Base-by-base conservation (phyloP, 2,888 invertebrate species). In the Ennomos quercinarius region DNA sequence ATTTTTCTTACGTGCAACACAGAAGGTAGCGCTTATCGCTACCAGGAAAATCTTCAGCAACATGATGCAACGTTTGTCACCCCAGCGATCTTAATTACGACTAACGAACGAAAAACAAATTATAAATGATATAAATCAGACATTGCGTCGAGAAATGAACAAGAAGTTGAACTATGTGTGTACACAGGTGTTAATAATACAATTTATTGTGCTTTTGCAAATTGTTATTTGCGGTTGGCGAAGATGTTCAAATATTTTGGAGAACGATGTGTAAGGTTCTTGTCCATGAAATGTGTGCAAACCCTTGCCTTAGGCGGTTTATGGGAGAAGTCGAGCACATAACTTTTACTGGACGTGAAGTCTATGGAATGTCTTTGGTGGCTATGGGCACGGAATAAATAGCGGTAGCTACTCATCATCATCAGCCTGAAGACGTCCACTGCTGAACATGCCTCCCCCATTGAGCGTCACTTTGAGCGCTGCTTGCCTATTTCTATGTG, bases 1-100 rank as follows among this genome's bases (percentile, higher is more conserved):
- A 27, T 37, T 47, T 55, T 52, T 47, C 53, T 27, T 10, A 40
- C 38, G 8, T 8, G 59, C 57, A 9, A 41, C 39, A 49, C 60
- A 57, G n/a, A 51, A 6, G 1, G 50, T 34, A 10, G 41, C 48
- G 43, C 47, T 34, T 2, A 37, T 10, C 10, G 44, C 42, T 6
- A 59, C 9, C 3, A 57, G 2, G 8, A 13, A n/a, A 0, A 57
- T 1, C 27, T 55, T 59, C 36, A 55, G 12, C 36, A 42, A 10
- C 42, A 12, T 42, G 9, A 9, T 44, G 8, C 44, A 34, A 39
- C 44, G 45, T 40, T 37, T 12, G 11, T 6, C 37, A 1, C 8
- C 10, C n/a, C 8, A 10, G 38, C 10, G 36, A 11, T 37, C 5
- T 44, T 40, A 45, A 50, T 45, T 35, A 50, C 57, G 9, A 44